A percentile compares a stretch with the other conserved stretches of the same genome.
These are phyloP conservation scores for Cynodonichthys magdalenae DNA, from an alignment of 2,797 vertebrate genomes.

Conservation along the genomic window DNA sequence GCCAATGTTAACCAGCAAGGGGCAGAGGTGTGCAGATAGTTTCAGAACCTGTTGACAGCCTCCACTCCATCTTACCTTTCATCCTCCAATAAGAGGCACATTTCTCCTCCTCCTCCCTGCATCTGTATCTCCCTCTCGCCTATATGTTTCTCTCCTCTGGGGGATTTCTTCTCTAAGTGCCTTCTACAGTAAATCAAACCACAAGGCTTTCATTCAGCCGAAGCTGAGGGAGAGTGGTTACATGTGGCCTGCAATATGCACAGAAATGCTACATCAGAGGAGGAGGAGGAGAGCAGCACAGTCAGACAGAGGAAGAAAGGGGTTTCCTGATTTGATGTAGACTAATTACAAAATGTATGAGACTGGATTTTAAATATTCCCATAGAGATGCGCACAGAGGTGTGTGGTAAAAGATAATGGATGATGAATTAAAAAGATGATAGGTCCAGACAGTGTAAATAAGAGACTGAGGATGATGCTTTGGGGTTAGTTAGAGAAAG, in stretches of 20 bases:
- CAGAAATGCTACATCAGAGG: constrained; percentile 44
- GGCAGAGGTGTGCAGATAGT: constrained; percentile 50
- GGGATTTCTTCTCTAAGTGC: constrained; percentile 75
- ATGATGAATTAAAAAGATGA: constrained; percentile 47
- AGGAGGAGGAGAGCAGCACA: constrained; percentile 17
- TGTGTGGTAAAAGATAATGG: constrained; percentile 16
- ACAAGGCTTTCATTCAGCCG: constrained; percentile 73
- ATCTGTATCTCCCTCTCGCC: constrained; percentile 17
- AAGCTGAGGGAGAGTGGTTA: constrained; percentile 64
- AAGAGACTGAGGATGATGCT: constrained; percentile 42
- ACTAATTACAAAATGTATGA: constrained; percentile 31
- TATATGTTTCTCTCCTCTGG: constrained; percentile 46
- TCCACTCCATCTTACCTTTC: constrained; percentile 38
- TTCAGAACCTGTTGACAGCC: constrained; percentile 16
- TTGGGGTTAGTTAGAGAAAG: constrained; percentile 53
- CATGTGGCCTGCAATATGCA: constrained; percentile 44
- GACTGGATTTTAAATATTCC: constrained; percentile 34
- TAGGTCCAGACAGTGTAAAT: constrained; percentile 53
- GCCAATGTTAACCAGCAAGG: constrained; percentile 54
- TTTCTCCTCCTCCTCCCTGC: constrained; percentile 12
- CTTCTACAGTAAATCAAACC: constrained; percentile 81
- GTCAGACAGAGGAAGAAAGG: constrained; percentile 9
- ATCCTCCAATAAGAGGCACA: constrained; percentile 48
- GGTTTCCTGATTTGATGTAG: constrained; percentile 16
- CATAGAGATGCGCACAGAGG: constrained; percentile 10